These are phyloP conservation scores for Eupithecia tripunctaria DNA, from an alignment of 2,888 invertebrate genomes.

Conservation along the genomic window DNA sequence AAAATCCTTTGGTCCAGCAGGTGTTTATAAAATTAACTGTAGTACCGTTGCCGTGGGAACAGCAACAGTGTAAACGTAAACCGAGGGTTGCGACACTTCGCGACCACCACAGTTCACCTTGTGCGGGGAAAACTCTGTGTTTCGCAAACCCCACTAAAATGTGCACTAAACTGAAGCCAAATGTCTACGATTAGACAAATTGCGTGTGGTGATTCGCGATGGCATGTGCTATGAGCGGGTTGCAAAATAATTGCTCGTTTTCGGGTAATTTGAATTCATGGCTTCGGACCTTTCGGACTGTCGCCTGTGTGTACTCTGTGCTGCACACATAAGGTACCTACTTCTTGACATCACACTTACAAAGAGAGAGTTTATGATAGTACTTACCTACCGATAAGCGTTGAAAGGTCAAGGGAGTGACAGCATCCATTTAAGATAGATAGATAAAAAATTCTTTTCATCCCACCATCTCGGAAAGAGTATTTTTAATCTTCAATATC, in stretches of 20 bases:
- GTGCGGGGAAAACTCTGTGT: slow-evolving; percentile 32
- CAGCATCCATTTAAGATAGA: no score
- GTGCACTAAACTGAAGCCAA: slow-evolving; percentile 29
- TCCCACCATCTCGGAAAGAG: no score
- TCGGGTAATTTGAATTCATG: slow-evolving; percentile 2
- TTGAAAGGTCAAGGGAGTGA: neutral
- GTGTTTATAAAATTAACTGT: neutral
- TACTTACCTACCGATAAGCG: neutral
- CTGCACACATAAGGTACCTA: slow-evolving; percentile 2
- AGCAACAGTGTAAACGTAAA: neutral
- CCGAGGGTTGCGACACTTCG: slow-evolving; percentile 29
- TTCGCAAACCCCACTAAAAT: slow-evolving; percentile 38
- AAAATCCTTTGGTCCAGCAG: no score
- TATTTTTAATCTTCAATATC: no score
- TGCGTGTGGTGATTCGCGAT: slow-evolving; percentile 28
- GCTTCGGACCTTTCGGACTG: neutral
- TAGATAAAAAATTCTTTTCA: no score
- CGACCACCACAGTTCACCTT: slow-evolving; percentile 46
- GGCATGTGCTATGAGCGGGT: slow-evolving; percentile 15
- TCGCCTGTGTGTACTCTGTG: neutral
- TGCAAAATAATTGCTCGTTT: slow-evolving; percentile 10
- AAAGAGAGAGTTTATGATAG: neutral
- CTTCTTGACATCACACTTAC: neutral
- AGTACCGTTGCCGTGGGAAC: slow-evolving; percentile 7
- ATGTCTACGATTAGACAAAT: slow-evolving; percentile 33